These are phyloP conservation scores for Mesitornis unicolor DNA, from an alignment of 2,113 vertebrate genomes.

Conservation along the genomic window DNA sequence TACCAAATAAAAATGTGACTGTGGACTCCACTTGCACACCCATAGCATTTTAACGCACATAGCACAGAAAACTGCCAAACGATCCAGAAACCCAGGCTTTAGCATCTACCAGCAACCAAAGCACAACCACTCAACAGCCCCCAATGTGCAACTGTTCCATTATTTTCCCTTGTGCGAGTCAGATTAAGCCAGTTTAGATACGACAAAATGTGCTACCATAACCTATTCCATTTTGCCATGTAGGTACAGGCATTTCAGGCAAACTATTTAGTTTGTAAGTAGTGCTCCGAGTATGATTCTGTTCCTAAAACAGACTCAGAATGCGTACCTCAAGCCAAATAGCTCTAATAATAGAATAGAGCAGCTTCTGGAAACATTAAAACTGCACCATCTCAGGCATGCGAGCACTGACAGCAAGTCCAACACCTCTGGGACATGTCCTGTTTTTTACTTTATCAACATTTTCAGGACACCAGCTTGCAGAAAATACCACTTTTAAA, in stretches of 20 bases:
- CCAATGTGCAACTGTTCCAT: rapidly evolving
- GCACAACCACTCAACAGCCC: background rate
- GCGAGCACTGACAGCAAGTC: background rate
- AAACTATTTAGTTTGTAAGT: background rate
- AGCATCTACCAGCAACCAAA: background rate
- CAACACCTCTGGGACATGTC: background rate
- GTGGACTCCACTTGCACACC: background rate
- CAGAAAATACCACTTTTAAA: background rate
- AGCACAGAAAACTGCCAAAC: background rate
- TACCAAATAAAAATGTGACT: background rate
- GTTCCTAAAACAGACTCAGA: background rate
- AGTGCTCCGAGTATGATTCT: background rate
- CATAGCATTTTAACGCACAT: background rate
- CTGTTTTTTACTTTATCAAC: background rate
- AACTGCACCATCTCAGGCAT: background rate
- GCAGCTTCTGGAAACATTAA: background rate
- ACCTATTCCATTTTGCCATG: background rate
- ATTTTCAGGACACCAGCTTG: constrained; percentile 8
- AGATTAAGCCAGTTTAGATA: background rate
- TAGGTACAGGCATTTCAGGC: background rate
- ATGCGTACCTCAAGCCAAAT: background rate
- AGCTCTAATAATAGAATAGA: background rate
- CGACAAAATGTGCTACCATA: background rate
- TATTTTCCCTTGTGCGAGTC: background rate
- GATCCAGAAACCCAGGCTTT: background rate